A percentile compares a stretch with the other conserved stretches of the same genome.
Evolutionary conservation across 2,888 invertebrate species (phyloP).

Genomic region (Eupithecia subumbrata): DNA sequence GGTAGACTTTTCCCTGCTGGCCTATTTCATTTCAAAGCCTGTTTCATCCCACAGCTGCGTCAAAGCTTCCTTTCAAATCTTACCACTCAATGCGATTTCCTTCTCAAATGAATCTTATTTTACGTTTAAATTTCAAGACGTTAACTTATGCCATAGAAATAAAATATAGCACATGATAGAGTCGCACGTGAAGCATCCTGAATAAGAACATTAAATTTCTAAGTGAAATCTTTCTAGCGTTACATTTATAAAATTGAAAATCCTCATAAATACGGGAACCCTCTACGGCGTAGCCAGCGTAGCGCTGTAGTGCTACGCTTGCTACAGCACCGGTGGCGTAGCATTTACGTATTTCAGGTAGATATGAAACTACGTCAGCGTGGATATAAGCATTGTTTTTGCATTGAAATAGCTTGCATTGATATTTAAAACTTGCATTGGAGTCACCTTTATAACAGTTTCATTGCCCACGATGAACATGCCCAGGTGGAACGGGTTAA

Average conservation of each 20-base stretch:
- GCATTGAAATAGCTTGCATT: not conserved
- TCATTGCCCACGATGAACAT: not conserved
- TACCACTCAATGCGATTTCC: too few species aligned
- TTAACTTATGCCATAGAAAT: not conserved
- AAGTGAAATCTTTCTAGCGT: conserved; percentile 18
- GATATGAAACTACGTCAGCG: not conserved
- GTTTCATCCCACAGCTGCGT: too few species aligned
- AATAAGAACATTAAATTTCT: conserved; percentile 21
- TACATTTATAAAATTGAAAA: conserved; percentile 35
- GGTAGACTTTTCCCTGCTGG: too few species aligned
- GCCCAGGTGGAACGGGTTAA: too few species aligned
- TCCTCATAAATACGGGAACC: conserved; percentile 26
- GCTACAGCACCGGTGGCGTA: conserved; percentile 7
- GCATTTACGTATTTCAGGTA: not conserved
- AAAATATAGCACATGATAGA: not conserved
- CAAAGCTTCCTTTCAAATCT: too few species aligned
- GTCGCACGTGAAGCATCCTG: not conserved
- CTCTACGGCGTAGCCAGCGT: conserved; percentile 17
- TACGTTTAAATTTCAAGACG: not conserved
- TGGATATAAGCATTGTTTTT: not conserved
- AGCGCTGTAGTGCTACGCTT: conserved; percentile 15
- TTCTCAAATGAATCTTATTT: not conserved
- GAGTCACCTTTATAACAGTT: not conserved
- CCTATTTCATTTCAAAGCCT: too few species aligned
- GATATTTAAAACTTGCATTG: not conserved